Conservation (phyloP, 53 echinoderm and acorn worm species). For the Mesocentrotus franciscanus region DNA sequence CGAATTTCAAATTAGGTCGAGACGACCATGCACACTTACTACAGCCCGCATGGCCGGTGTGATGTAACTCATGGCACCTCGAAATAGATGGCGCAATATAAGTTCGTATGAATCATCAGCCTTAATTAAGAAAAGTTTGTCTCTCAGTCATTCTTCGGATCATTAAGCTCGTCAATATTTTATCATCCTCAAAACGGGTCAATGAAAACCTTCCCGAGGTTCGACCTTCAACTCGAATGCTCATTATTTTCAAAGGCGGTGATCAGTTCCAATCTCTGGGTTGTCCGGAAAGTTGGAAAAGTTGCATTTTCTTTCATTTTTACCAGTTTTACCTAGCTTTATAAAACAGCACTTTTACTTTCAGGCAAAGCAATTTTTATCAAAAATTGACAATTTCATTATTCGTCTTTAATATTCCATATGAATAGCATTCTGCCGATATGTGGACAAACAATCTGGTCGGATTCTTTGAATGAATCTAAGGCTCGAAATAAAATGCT, state of each 20-base stretch:
- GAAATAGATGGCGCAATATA: conserved; percentile 8
- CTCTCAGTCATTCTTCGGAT: conserved; percentile 8
- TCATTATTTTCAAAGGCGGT: not conserved
- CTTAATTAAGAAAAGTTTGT: not conserved
- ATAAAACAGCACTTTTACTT: no score
- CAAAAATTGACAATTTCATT: no score
- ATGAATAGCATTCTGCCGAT: no score
- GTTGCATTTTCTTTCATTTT: not conserved
- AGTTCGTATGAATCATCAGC: not conserved
- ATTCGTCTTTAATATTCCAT: no score
- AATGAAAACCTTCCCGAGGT: not conserved
- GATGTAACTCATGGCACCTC: not conserved
- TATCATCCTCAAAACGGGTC: not conserved
- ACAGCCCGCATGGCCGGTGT: not conserved
- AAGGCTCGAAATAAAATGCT: no score
- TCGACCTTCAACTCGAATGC: conserved; percentile 4
- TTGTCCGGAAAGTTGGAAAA: not conserved
- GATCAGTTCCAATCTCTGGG: not conserved
- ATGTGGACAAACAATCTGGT: no score
- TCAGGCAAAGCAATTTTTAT: no score
- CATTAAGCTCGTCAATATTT: conserved; percentile 11
- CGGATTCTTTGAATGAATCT: no score
- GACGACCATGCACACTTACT: not conserved
- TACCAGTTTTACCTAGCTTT: no score
- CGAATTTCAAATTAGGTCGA: not conserved